A percentile compares a stretch with the other conserved stretches of the same genome.
phyloP scores from a whole-genome alignment of 2,888 invertebrate species.

The Tachina lurida region DNA sequence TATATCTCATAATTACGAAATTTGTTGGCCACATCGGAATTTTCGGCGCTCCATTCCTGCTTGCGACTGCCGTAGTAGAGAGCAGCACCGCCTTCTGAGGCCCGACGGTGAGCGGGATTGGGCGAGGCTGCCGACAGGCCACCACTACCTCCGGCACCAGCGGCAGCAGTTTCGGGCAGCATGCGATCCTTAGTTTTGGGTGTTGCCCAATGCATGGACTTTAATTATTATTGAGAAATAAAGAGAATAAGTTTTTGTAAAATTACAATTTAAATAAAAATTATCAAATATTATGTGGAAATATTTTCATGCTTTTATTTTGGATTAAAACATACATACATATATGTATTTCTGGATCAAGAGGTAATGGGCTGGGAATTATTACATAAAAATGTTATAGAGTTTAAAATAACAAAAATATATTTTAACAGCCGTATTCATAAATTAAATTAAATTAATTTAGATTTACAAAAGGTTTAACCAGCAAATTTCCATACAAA shows the following conservation, averaged over 20 bases:
- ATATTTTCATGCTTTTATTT: constrained; percentile 30
- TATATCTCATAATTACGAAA: constrained; percentile 97
- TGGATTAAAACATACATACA: constrained; percentile 22
- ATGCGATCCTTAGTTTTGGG: constrained; percentile 95
- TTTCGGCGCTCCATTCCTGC: constrained; percentile 88
- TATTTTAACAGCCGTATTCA: too few species aligned
- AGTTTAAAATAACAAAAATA: neutral
- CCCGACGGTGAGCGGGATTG: constrained; percentile 87
- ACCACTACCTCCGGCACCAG: constrained; percentile 82
- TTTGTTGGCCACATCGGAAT: constrained; percentile 92
- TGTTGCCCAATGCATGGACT: constrained; percentile 97
- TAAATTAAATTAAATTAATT: too few species aligned
- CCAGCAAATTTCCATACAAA: too few species aligned
- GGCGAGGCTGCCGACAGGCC: constrained; percentile 85
- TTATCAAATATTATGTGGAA: neutral
- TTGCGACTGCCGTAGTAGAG: constrained; percentile 86
- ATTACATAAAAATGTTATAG: constrained; percentile 30
- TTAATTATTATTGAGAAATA: neutral
- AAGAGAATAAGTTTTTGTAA: neutral
- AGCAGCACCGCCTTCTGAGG: constrained; percentile 94
- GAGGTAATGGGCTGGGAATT: constrained; percentile 67
- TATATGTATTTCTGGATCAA: constrained; percentile 64
- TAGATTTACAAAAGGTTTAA: too few species aligned
- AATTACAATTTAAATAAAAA: neutral
- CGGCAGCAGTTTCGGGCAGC: constrained; percentile 85